A percentile compares a stretch with the other conserved stretches of the same genome.
phyloP scores from a whole-genome alignment of 2,113 vertebrate genomes.

The Etheostoma cragini region DNA sequence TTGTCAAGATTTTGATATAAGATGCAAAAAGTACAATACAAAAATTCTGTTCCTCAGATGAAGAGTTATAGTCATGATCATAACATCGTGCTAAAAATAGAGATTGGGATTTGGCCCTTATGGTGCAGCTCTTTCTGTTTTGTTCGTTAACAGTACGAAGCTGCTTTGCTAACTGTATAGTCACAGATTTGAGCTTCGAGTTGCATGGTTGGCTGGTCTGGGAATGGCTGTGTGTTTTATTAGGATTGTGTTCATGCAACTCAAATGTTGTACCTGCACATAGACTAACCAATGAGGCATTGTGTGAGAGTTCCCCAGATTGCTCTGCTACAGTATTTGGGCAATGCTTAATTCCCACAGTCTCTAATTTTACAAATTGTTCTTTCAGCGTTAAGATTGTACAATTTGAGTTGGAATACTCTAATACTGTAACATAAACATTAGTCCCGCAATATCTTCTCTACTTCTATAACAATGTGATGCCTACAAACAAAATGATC shows the following conservation, averaged over 20 bases:
- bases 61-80: not conserved
- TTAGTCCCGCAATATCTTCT: not conserved
- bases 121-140: not conserved
- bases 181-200: conserved; percentile 17
- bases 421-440: not conserved
- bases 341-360: not conserved
- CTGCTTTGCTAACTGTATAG: conserved; percentile 20
- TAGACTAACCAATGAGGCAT: conserved; percentile 4
- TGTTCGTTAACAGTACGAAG: not conserved
- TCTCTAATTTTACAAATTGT: not conserved
- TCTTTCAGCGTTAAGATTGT: not conserved
- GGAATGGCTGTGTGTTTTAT: conserved; percentile 23
- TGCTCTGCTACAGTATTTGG: not conserved
- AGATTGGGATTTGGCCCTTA: not conserved
- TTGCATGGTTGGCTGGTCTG: conserved; percentile 36
- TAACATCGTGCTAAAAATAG: not conserved
- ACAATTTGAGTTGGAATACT: not conserved
- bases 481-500: not conserved
- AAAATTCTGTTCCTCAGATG: conserved; percentile 36
- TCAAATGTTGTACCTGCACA: not conserved
- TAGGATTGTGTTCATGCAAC: not conserved
- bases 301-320: not conserved
- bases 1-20: not conserved
- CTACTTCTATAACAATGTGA: not conserved
- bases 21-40: conserved; percentile 49